Base-by-base conservation (phyloP, 1,140 invertebrate species). In the Drosophila athabasca region DNA sequence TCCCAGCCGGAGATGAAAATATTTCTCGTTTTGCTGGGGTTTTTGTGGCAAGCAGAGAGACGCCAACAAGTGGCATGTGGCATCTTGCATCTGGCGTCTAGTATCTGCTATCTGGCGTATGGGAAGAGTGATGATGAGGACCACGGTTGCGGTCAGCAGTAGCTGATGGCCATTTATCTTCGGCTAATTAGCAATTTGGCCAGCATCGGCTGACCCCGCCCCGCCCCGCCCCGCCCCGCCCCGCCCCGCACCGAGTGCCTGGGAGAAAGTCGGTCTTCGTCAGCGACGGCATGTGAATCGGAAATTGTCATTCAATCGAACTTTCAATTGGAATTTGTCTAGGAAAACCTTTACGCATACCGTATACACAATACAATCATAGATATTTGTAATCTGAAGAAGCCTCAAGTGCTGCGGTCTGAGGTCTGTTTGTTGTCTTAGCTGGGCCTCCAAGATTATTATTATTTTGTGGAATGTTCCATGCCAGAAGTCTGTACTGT, bases 131-230 rank as follows among this genome's bases (percentile, higher is more conserved):
- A 35, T 26, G 26, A 41, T 64, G n/a, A 62, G 48, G 59, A 9
- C 50, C 54, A 70, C 26, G 57, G 57, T 73, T 53, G 31, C 44
- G 73, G 49, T 46, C 62, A 46, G 76, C 62, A 46, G 76, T 80
- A 73, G 81, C 76, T 24, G 17, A 3, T 26, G 58, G 41, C 59
- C 51, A 76, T 59, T 87, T 71, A 66, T 26, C 67, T 60, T 60
- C 24, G 67, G 62, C 50, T 79, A 87, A 87, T 84, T 77, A 71
- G 59, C 74, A 87, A 85, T 85, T 87, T 65, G 54, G 62, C 64
- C 45, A 76, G 61, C 54, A 39, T 22, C 48, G 19, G 31, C 9
- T 60, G 64, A 78, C 65, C 71, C 48, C 52, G 43, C 70, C 61
- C 45, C 54, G n/a, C n/a, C n/a, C n/a, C n/a, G n/a, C n/a, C n/a